Conservation (phyloP, 2,888 invertebrate genomes). For the Hirtodrosophila duncani region DNA sequence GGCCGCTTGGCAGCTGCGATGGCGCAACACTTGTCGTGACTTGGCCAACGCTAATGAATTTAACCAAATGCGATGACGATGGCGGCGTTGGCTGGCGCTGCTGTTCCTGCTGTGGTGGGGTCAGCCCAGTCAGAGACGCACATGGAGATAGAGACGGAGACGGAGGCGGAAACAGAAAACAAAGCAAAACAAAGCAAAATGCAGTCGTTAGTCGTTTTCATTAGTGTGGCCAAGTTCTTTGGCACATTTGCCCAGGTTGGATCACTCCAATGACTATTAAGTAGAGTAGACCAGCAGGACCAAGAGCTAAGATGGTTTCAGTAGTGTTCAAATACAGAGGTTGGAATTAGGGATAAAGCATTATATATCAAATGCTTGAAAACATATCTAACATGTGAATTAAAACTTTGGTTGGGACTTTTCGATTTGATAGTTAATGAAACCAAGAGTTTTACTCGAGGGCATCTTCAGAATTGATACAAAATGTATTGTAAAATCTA, state of each 20-base stretch:
- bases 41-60: conserved; percentile 78
- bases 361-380: too few species aligned
- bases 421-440: too few species aligned
- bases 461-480: too few species aligned
- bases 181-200: conserved; percentile 14
- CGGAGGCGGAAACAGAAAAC: conserved; percentile 6
- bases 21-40: conserved; percentile 78
- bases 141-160: conserved; percentile 16
- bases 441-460: too few species aligned
- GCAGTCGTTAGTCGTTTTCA: conserved; percentile 49
- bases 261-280: too few species aligned
- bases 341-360: too few species aligned
- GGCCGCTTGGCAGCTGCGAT: conserved; percentile 73
- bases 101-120: conserved; percentile 18
- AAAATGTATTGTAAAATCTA: too few species aligned
- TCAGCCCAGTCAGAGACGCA: conserved; percentile 27
- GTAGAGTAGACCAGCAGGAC: too few species aligned
- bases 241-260: conserved; percentile 14
- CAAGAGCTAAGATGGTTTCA: too few species aligned
- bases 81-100: conserved; percentile 22
- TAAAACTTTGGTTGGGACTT: too few species aligned
- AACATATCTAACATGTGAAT: too few species aligned
- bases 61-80: conserved; percentile 68
- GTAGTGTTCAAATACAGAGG: too few species aligned
- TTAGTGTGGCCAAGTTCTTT: conserved; percentile 66